These are phyloP conservation scores for Colletes gigas DNA, from an alignment of 1,140 invertebrate genomes.

Conservation along the genomic window DNA sequence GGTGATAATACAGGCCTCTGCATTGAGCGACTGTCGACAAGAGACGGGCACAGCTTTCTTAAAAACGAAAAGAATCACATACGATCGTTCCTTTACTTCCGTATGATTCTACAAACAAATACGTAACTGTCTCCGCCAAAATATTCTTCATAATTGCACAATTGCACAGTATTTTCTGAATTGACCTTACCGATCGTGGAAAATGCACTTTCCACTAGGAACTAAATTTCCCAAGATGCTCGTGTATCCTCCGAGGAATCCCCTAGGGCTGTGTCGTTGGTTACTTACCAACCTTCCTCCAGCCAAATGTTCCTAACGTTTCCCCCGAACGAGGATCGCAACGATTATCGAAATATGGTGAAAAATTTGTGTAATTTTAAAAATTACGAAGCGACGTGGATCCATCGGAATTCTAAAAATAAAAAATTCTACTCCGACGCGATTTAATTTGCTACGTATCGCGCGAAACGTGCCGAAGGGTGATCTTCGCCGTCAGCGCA, in stretches of 20 bases:
- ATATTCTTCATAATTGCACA: not conserved
- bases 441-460: not conserved
- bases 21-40: constrained; percentile 14
- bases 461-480: too few species aligned
- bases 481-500: not conserved
- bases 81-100: too few species aligned
- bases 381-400: too few species aligned
- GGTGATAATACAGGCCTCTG: constrained; percentile 62
- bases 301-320: not conserved
- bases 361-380: too few species aligned
- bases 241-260: not conserved
- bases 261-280: not conserved
- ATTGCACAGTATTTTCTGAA: too few species aligned
- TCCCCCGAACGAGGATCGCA: not conserved
- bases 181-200: constrained; percentile 8
- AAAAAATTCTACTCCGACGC: not conserved
- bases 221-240: not conserved
- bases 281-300: not conserved
- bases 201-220: not conserved
- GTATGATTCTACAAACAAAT: too few species aligned
- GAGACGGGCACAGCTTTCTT: not conserved
- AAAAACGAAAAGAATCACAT: not conserved
- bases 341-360: too few species aligned
- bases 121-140: too few species aligned
- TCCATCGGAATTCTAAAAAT: not conserved